Evolutionary conservation across 1,140 invertebrate genomes (phyloP).

Genomic region (Globodera ellingtonae): DNA sequence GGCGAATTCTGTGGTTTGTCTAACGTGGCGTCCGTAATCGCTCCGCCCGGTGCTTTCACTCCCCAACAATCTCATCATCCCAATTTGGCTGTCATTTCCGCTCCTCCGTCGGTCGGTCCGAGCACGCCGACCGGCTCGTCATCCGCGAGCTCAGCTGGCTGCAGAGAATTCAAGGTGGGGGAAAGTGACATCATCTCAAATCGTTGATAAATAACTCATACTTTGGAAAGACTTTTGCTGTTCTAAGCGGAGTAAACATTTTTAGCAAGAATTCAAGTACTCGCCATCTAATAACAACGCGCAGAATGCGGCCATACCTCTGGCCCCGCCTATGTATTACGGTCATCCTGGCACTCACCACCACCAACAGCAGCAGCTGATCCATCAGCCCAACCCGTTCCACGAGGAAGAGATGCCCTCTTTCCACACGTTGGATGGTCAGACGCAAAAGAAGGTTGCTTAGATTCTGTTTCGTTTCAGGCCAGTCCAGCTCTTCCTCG

Average conservation of each 20-base stretch:
- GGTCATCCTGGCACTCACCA: neutral
- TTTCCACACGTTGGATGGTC: neutral
- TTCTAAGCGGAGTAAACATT: neutral
- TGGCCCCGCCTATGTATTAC: neutral
- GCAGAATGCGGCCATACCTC: neutral
- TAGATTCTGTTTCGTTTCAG: slow-evolving; percentile 1
- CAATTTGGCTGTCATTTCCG: slow-evolving; percentile 1
- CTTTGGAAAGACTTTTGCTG: no score
- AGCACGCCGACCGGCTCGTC: neutral
- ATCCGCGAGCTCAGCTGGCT: neutral
- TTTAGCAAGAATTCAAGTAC: slow-evolving; percentile 26
- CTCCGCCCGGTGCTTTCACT: slow-evolving; percentile 6
- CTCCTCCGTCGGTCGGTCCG: slow-evolving; percentile 7
- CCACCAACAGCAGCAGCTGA: neutral
- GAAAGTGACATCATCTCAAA: no score
- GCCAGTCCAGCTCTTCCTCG: slow-evolving; percentile 20
- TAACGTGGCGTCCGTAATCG: neutral
- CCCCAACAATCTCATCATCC: slow-evolving; percentile 9
- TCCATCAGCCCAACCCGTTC: neutral
- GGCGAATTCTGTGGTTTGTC: slow-evolving; percentile 26
- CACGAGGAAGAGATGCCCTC: neutral
- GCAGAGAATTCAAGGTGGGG: neutral
- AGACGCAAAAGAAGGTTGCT: neutral
- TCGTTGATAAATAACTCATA: no score
- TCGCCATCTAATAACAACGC: slow-evolving; percentile 15